Evolutionary conservation across 2,888 invertebrate species (phyloP).

Genomic region (Copidosoma aretas): DNA sequence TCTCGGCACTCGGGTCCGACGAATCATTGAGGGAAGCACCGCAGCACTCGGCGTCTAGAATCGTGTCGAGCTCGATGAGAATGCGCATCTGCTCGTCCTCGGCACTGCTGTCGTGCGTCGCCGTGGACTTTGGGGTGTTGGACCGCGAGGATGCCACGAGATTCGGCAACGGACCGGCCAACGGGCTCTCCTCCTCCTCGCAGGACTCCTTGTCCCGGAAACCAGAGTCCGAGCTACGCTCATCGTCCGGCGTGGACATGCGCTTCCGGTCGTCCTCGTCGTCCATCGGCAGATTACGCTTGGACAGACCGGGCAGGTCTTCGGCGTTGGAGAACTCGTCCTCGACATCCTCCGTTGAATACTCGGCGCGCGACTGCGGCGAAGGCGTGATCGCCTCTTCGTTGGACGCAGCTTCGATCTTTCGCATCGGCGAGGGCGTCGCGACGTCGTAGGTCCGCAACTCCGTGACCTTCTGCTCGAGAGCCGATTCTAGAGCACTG

Average conservation of each 20-base stretch:
- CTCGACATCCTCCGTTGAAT: slow-evolving; percentile 50
- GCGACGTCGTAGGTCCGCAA: slow-evolving; percentile 44
- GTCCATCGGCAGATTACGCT: slow-evolving; percentile 42
- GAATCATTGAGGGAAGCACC: slow-evolving; percentile 48
- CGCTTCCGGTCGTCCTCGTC: slow-evolving; percentile 62
- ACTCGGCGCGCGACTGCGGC: slow-evolving; percentile 49
- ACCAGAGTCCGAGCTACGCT: slow-evolving; percentile 64
- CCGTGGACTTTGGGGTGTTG: slow-evolving; percentile 36
- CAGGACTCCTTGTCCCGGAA: slow-evolving; percentile 64
- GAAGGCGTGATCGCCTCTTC: slow-evolving; percentile 46
- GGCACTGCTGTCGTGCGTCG: slow-evolving; percentile 42
- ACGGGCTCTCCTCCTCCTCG: slow-evolving; percentile 58
- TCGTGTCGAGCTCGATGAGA: slow-evolving; percentile 57
- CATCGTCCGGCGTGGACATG: slow-evolving; percentile 64
- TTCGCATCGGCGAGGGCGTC: slow-evolving; percentile 36
- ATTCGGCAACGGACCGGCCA: slow-evolving; percentile 45
- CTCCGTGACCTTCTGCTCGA: slow-evolving; percentile 51
- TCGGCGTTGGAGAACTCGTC: slow-evolving; percentile 52
- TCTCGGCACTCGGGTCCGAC: slow-evolving; percentile 37
- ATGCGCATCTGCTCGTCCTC: slow-evolving; percentile 59
- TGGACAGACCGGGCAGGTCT: slow-evolving; percentile 42
- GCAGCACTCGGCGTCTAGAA: slow-evolving; percentile 58
- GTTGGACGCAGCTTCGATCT: slow-evolving; percentile 31
- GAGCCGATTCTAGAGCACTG: slow-evolving; percentile 52
- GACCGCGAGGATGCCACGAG: slow-evolving; percentile 37